Conservation (phyloP, 2,113 vertebrate species). For the Malaclemys terrapin region DNA sequence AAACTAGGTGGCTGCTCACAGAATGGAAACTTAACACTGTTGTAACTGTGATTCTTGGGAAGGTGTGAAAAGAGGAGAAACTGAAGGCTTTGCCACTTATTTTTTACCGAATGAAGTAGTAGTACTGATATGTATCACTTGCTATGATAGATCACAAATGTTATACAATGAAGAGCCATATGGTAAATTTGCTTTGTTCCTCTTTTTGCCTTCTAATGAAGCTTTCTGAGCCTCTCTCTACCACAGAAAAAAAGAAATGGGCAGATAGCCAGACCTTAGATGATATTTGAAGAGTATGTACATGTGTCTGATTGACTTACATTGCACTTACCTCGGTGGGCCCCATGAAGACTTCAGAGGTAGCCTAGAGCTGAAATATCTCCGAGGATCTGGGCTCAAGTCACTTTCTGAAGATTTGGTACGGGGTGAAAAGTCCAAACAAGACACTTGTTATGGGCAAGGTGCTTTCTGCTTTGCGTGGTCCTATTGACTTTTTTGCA, state of each 20-base stretch:
- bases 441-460: conserved; percentile 46
- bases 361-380: neutral
- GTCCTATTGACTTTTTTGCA: conserved; percentile 30
- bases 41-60: neutral
- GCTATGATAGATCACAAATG: neutral
- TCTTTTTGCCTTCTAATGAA: neutral
- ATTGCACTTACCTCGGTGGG: neutral
- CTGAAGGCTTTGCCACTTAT: neutral
- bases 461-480: conserved; percentile 41
- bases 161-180: neutral
- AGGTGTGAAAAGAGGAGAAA: neutral
- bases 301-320: neutral
- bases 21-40: neutral
- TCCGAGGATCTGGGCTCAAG: neutral
- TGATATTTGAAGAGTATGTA: neutral
- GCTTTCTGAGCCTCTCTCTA: neutral
- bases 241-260: neutral
- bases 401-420: neutral
- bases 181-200: neutral
- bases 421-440: neutral
- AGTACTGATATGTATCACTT: neutral
- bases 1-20: neutral
- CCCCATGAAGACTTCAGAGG: neutral
- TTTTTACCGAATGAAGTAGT: neutral
- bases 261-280: neutral